phyloP scores from a whole-genome alignment of 1,140 invertebrate species.

The Habropoda laboriosa region DNA sequence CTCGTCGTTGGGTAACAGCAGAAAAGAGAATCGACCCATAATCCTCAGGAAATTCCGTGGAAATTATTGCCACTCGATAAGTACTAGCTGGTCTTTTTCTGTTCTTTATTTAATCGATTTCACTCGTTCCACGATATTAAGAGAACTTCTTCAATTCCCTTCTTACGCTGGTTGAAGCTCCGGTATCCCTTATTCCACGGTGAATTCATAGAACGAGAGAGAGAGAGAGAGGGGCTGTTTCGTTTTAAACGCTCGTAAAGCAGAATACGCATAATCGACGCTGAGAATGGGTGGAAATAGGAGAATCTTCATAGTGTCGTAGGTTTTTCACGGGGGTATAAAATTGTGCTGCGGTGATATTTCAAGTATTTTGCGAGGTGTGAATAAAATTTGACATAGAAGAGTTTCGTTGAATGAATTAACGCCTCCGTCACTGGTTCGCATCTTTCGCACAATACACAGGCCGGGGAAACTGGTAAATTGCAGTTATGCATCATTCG shows the following conservation, averaged over 20 bases:
- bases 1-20: not conserved
- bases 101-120: constrained; percentile 17
- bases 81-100: not conserved
- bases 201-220: not conserved
- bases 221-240: not conserved
- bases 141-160: not conserved
- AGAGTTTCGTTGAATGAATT: constrained; percentile 33
- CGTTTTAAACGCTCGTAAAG: not conserved
- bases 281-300: not conserved
- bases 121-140: constrained; percentile 3
- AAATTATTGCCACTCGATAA: not conserved
- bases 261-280: not conserved
- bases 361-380: not conserved
- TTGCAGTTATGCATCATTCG: not conserved
- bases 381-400: not conserved
- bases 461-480: not conserved
- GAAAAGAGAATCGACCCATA: not conserved
- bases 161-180: not conserved
- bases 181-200: not conserved
- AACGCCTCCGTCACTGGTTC: not conserved
- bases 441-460: not conserved
- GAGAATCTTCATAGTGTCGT: constrained; percentile 12
- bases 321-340: not conserved
- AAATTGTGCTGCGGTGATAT: not conserved
- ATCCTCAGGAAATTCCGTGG: constrained; percentile 1